A percentile compares a stretch with the other conserved stretches of the same genome.
Conservation (phyloP, 2,888 invertebrate species). For the Drosophila testacea region DNA sequence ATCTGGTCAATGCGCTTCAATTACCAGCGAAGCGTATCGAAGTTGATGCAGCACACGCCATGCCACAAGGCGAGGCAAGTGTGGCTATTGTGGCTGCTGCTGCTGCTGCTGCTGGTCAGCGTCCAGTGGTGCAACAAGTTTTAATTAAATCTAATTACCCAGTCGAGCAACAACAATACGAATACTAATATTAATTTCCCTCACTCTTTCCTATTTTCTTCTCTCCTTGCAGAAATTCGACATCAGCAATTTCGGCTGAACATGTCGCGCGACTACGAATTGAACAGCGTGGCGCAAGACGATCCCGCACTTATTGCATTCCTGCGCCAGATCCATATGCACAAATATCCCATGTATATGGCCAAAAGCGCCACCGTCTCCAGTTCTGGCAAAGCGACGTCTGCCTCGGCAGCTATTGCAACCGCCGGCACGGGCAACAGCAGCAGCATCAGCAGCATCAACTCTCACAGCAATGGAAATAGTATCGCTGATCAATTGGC, state of each 20-base stretch:
- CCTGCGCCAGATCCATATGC: conserved; percentile 90
- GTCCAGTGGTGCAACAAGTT: conserved; percentile 76
- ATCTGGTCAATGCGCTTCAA: conserved; percentile 70
- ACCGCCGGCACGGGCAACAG: conserved; percentile 47
- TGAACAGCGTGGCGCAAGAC: conserved; percentile 90
- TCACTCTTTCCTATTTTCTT: background rate
- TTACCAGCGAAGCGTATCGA: conserved; percentile 63
- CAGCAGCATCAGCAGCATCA: conserved; percentile 32
- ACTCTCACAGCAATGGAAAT: conserved; percentile 28
- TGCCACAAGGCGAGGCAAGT: conserved; percentile 3
- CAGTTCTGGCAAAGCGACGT: conserved; percentile 53
- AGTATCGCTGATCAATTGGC: conserved; percentile 82
- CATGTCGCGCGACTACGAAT: conserved; percentile 92
- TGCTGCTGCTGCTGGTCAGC: conserved; percentile 22
- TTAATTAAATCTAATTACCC: conserved; percentile 73
- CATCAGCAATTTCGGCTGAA: conserved; percentile 92
- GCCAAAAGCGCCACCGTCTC: conserved; percentile 38
- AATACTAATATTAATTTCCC: conserved; percentile 3
- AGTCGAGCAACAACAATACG: conserved; percentile 30
- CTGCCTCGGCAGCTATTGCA: conserved; percentile 39
- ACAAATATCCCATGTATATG: conserved; percentile 84
- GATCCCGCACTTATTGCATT: conserved; percentile 91
- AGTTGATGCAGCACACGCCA: conserved; percentile 64
- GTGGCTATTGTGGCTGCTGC: background rate
- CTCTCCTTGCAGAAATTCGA: conserved; percentile 86